These are phyloP conservation scores for Myanophis thanlyinensis DNA, from an alignment of 2,113 vertebrate species.

Conservation along the genomic window DNA sequence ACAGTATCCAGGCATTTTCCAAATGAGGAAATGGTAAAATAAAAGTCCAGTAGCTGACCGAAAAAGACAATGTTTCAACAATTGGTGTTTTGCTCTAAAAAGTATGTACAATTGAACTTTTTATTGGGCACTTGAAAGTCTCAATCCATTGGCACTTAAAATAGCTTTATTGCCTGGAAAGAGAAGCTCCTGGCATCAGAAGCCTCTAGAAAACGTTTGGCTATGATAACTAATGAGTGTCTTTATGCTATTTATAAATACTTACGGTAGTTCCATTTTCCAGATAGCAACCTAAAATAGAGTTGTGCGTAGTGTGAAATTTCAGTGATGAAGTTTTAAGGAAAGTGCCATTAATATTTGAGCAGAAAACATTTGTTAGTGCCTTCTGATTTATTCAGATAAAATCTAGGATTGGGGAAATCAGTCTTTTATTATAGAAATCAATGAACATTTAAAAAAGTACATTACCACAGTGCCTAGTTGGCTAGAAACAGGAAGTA, in stretches of 20 bases:
- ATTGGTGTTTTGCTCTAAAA: neutral
- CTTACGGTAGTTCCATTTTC: neutral
- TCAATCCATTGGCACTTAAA: neutral
- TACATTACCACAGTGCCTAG: neutral
- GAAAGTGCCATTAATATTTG: constrained; percentile 8
- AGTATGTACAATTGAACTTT: neutral
- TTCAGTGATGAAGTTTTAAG: constrained; percentile 12
- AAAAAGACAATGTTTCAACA: neutral
- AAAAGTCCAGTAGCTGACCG: neutral
- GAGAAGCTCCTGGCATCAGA: neutral
- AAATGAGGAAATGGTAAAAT: neutral
- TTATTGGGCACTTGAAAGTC: neutral
- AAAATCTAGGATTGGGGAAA: neutral
- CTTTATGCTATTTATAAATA: constrained; percentile 18
- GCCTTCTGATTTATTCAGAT: constrained; percentile 6
- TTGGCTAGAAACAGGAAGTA: neutral
- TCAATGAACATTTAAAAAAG: neutral
- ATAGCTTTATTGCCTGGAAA: constrained; percentile 8
- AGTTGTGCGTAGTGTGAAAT: neutral
- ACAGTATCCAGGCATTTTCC: neutral
- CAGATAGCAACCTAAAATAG: constrained; percentile 21
- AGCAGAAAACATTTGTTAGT: neutral
- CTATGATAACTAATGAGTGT: constrained; percentile 12
- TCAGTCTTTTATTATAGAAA: neutral
- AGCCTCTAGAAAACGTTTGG: constrained; percentile 7